Evolutionary conservation across 2,113 vertebrate species (phyloP).

Genomic region (Lathamus discolor): DNA sequence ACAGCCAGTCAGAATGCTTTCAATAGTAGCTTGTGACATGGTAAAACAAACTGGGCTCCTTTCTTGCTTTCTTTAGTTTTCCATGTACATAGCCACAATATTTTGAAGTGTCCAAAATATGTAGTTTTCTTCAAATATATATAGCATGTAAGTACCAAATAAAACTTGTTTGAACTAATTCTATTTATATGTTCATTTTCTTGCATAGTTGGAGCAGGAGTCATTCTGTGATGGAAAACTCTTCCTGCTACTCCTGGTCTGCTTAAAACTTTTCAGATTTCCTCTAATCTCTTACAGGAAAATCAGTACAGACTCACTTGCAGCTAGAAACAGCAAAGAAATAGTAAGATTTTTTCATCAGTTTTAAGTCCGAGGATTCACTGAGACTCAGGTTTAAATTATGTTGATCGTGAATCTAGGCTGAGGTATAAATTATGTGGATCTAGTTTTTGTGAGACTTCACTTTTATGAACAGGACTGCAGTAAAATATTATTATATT

Average conservation of each 20-base stretch:
- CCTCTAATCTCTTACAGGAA: background rate
- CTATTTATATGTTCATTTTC: conserved; percentile 45
- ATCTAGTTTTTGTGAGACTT: background rate
- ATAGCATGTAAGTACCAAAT: conserved; percentile 80
- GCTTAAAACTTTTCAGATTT: background rate
- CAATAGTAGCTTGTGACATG: conserved; percentile 49
- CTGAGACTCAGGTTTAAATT: background rate
- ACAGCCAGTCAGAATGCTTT: conserved; percentile 43
- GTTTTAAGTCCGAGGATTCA: background rate
- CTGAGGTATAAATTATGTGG: background rate
- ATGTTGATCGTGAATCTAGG: background rate
- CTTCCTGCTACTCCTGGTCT: background rate
- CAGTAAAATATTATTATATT: background rate
- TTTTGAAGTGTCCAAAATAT: conserved; percentile 72
- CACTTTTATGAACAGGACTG: background rate
- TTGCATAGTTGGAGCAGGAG: background rate
- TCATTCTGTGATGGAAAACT: background rate
- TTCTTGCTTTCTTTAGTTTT: conserved; percentile 65
- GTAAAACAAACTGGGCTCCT: conserved; percentile 57
- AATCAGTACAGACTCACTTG: background rate
- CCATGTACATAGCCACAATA: conserved; percentile 74
- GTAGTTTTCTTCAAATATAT: conserved; percentile 75
- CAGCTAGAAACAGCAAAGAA: background rate
- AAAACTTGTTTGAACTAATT: conserved; percentile 71
- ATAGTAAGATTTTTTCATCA: background rate